Evolutionary conservation across 2,113 vertebrate genomes (phyloP), one percentile per base, ranked within the genome.

Genomic region (Peucedramus taeniatus): DNA sequence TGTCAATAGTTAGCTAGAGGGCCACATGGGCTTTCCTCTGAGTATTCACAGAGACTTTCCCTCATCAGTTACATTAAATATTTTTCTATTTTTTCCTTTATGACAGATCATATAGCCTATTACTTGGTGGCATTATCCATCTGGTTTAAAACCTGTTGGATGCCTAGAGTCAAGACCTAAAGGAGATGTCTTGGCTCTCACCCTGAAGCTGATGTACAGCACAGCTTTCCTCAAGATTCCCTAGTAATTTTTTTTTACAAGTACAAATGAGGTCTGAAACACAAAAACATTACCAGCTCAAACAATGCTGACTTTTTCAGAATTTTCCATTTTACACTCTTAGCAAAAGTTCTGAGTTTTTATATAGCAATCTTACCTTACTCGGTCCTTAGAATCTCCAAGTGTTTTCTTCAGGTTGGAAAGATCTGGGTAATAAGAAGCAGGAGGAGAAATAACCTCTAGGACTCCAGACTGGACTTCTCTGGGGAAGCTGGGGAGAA

Each of bases 391-490:
- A 17, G 98, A 97, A 95, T 98, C 97, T 13, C 98, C 98, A 57
- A 98, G 89, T 5, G 98, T 97, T 93, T 97, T 96, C 74, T 91
- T 98, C 68, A 98, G 92, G 49, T 84, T 92, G 69, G 77, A 93
- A 37, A 98, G 96, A 85, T 98, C 77, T 33, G 99, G 98, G 86
- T 99, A 99, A 90, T 97, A 98, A 90, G 92, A 94, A 39, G 96
- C 87, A 57, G 98, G 98, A 66, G 98, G 97, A 72, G 98, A 98
- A 96, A 99, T 97, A 61, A 99, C 96, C 79, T 99, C 98, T 31
- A 99, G 95, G 45, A 97, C 83, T 44, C 99, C 99, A 82, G 98
- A 98, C 13, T 94, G 89, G 51, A 99, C 94, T 66, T 99, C 98
- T 70, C 51, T 93, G 63, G 97, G 97, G 84, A 99, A 99, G 81